Evolutionary conservation across 2,888 invertebrate genomes (phyloP), one percentile per base, ranked within the genome.

Genomic region (Polymixis flavicincta): DNA sequence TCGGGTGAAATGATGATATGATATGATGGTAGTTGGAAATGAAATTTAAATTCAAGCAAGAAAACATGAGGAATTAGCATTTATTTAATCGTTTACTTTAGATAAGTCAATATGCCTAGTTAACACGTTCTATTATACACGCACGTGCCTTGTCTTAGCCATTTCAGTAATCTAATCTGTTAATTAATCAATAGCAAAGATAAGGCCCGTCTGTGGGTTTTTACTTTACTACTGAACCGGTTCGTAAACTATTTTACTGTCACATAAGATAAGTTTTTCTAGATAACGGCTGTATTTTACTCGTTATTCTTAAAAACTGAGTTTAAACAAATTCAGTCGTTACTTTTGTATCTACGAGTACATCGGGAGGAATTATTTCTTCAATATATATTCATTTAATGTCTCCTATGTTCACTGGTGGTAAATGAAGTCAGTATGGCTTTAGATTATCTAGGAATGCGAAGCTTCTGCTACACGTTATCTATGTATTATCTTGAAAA

Each of bases 391-490:
- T 13, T 45, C 2, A 45, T 25, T 22, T 4, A 25, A 28, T 57
- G 11, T 42, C 19, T n/a, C n/a, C 1, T 66, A 50, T 17, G 9
- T 25, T 17, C 19, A 78, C 14, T 48, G 50, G 55, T 57, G 19
- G 28, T 68, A 42, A 28, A 42, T 42, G 19, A 6, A 54, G 9
- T 32, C 17, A 19, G 1, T 55, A 52, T 14, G 55, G 28, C 22
- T 74, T 71, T 7, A 71, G 48, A 80, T 74, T 71, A 71, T 13
- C 55, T 52, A 84, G 74, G 84, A 84, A 82, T 82, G 59, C 48
- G 48, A 57, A 63, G 69, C 32, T 59, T 67, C 59, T 65, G 57
- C 25, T 74, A 64, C 63, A 75, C 71, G 11, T 42, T 71, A 81
- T 81, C 59, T 66, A 54, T n/a, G 48, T 28, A 54, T 64, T 80